Percentiles rank a stretch among this genome's conserved stretches.
phyloP scores from a whole-genome alignment of 2,888 invertebrate species.

The Mesochorus sp. region DNA sequence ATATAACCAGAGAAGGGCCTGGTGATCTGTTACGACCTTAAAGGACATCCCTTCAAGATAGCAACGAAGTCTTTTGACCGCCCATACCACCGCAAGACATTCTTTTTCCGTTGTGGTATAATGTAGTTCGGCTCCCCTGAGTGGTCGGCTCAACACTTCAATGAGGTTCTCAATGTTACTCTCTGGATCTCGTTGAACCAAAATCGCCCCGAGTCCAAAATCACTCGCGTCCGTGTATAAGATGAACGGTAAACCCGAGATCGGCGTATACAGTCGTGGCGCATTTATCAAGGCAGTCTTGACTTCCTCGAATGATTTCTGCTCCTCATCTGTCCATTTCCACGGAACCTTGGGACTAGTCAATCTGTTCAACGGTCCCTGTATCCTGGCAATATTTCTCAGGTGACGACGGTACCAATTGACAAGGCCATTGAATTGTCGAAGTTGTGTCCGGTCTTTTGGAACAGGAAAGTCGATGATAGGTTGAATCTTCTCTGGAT shows the following conservation, averaged over 20 bases:
- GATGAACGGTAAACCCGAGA: conserved; percentile 30
- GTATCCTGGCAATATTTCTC: conserved; percentile 35
- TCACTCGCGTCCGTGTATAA: too few relatives aligned
- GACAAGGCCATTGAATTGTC: conserved; percentile 53
- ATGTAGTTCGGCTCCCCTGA: too few relatives aligned
- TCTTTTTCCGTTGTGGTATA: too few relatives aligned
- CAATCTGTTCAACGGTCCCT: conserved; percentile 47
- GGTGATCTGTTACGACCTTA: conserved; percentile 52
- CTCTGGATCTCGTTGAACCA: too few relatives aligned
- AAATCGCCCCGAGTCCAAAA: too few relatives aligned
- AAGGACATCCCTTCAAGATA: conserved; percentile 38
- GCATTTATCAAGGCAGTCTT: conserved; percentile 29
- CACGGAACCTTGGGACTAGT: conserved; percentile 40
- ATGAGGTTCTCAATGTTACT: too few relatives aligned
- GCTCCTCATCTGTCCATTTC: conserved; percentile 50
- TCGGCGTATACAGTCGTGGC: conserved; percentile 30
- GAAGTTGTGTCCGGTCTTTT: conserved; percentile 18
- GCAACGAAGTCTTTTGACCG: neutral
- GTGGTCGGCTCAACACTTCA: too few relatives aligned
- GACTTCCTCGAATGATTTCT: conserved; percentile 34
- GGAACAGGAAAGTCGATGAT: conserved; percentile 18
- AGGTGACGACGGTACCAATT: conserved; percentile 57
- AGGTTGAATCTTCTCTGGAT: conserved; percentile 50
- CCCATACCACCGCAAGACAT: too few relatives aligned
- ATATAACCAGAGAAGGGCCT: conserved; percentile 60